Conservation (phyloP, 1,140 invertebrate species). For the Hormaphis cornu region DNA sequence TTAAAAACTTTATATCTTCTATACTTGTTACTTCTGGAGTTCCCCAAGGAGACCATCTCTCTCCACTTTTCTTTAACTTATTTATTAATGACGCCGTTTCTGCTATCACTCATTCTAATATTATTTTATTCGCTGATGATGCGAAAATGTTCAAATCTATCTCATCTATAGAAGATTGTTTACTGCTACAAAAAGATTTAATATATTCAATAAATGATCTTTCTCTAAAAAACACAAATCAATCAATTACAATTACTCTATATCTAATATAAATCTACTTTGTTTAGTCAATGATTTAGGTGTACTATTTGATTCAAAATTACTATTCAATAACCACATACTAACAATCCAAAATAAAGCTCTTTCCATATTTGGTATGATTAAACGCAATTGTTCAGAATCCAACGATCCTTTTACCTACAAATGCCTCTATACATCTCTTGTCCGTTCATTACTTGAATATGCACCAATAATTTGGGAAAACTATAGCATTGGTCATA, state of each 20-base stretch:
- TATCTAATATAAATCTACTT: slow-evolving; percentile 2
- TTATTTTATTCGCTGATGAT: neutral
- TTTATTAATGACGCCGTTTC: neutral
- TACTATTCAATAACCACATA: neutral
- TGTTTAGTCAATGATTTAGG: neutral
- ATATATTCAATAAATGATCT: neutral
- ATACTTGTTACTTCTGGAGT: neutral
- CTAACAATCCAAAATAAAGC: neutral
- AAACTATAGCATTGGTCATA: neutral
- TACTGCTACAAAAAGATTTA: slow-evolving; percentile 14
- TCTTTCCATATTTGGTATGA: neutral
- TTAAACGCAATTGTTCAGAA: neutral
- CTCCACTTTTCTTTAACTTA: neutral
- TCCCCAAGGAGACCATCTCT: neutral
- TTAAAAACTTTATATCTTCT: neutral
- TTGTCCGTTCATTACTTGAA: neutral
- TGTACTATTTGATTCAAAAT: neutral
- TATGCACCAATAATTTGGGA: neutral
- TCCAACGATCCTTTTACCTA: neutral
- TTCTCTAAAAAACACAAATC: neutral
- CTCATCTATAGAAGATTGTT: neutral
- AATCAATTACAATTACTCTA: neutral
- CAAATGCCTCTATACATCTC: neutral
- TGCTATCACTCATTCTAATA: neutral
- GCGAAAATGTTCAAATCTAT: neutral